Conservation (phyloP, 2,797 vertebrate species). For the Hoplostethus atlanticus region DNA sequence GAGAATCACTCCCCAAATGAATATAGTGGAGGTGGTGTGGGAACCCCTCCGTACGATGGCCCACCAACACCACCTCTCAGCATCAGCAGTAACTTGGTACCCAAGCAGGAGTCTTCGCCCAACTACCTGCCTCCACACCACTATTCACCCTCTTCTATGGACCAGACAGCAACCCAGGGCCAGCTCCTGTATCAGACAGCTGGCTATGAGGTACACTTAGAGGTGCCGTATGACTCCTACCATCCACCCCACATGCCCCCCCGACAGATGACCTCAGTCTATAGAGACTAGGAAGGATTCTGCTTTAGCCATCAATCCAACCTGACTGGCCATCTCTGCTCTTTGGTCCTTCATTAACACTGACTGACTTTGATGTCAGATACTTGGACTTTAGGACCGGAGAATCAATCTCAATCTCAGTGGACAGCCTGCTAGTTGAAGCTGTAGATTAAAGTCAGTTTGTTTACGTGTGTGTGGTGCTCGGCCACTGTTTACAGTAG, state of each 20-base stretch:
- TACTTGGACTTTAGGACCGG: constrained; percentile 21
- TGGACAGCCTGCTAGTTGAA: constrained; percentile 33
- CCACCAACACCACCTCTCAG: constrained; percentile 95
- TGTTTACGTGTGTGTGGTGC: constrained; percentile 47
- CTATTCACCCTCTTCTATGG: constrained; percentile 78
- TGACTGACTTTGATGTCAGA: constrained; percentile 23
- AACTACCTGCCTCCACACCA: constrained; percentile 85
- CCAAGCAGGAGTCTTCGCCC: constrained; percentile 92
- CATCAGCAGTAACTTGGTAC: constrained; percentile 92
- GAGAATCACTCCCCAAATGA: constrained; percentile 87
- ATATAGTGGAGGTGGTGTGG: constrained; percentile 75
- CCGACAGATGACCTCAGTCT: constrained; percentile 88
- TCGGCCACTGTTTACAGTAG: constrained; percentile 44
- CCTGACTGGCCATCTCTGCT: not conserved
- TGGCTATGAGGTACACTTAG: constrained; percentile 89
- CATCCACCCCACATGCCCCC: constrained; percentile 82
- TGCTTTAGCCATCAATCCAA: constrained; percentile 1
- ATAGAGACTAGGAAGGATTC: constrained; percentile 85
- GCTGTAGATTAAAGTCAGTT: constrained; percentile 24
- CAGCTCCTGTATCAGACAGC: constrained; percentile 88
- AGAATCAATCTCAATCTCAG: constrained; percentile 13
- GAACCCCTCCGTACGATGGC: constrained; percentile 92
- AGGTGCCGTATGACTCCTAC: constrained; percentile 90
- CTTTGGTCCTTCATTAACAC: constrained; percentile 20
- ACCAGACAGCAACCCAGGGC: constrained; percentile 79